Evolutionary conservation across 2,888 invertebrate genomes (phyloP).

Genomic region (Trichopria drosophilae): DNA sequence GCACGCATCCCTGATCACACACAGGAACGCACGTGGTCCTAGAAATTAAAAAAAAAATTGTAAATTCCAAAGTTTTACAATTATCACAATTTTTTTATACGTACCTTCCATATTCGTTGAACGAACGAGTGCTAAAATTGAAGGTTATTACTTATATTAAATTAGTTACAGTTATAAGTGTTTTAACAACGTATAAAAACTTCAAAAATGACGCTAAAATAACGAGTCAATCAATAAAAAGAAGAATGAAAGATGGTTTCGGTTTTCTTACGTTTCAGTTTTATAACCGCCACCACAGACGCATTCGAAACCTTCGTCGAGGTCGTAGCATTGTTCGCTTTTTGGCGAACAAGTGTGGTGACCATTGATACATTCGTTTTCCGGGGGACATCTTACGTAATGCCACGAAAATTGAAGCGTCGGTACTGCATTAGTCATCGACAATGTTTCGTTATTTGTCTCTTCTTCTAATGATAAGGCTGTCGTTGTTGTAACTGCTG

Average conservation of each 20-base stretch:
- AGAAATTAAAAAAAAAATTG: constrained; percentile 12
- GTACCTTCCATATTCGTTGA: constrained; percentile 49
- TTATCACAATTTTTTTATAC: constrained; percentile 7
- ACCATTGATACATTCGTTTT: constrained; percentile 88
- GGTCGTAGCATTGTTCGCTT: constrained; percentile 87
- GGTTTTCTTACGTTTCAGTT: constrained; percentile 59
- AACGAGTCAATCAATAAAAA: not conserved
- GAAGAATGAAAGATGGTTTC: not conserved
- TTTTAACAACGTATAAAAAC: constrained; percentile 8
- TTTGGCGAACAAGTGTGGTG: constrained; percentile 88
- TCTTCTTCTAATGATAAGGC: constrained; percentile 37
- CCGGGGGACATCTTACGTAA: constrained; percentile 86
- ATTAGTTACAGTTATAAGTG: too few species aligned
- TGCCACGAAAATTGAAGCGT: constrained; percentile 74
- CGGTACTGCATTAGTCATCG: constrained; percentile 30
- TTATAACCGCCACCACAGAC: constrained; percentile 77
- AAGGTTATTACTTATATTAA: constrained; percentile 13
- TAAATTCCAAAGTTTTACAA: not conserved
- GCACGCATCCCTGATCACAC: constrained; percentile 82
- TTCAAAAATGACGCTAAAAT: constrained; percentile 4
- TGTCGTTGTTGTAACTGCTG: constrained; percentile 37
- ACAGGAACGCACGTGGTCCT: constrained; percentile 71
- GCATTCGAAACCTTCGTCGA: constrained; percentile 80
- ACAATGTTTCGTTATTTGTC: constrained; percentile 40
- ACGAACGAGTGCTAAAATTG: constrained; percentile 43